Conservation (phyloP, 1,140 invertebrate genomes). For the Cydia strobilella region DNA sequence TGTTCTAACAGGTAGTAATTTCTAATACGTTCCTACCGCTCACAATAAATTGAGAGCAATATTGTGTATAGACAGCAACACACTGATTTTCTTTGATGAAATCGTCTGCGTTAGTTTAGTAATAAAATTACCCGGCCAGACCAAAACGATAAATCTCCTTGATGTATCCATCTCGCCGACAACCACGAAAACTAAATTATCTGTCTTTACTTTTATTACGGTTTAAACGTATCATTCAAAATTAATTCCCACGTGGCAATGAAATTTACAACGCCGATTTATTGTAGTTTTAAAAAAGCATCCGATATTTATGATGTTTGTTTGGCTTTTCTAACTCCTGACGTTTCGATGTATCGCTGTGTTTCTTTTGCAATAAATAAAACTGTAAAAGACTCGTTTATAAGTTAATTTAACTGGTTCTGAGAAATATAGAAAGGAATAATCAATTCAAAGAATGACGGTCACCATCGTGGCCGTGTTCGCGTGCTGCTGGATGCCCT, state of each 20-base stretch:
- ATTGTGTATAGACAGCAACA: background rate
- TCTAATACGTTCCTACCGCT: too few relatives aligned
- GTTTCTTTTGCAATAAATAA: constrained; percentile 29
- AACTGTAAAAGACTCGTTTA: constrained; percentile 17
- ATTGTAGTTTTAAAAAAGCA: background rate
- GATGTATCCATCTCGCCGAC: constrained; percentile 48
- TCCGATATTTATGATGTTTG: constrained; percentile 8
- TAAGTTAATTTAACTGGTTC: constrained; percentile 5
- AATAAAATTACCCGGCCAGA: background rate
- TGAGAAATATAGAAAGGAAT: background rate
- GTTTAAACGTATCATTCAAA: constrained; percentile 25
- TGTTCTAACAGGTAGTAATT: too few relatives aligned
- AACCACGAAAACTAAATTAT: background rate
- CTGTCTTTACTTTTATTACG: constrained; percentile 23
- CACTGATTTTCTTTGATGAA: background rate
- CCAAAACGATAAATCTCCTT: constrained; percentile 43
- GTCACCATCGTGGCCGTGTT: too few relatives aligned
- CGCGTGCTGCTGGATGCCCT: too few relatives aligned
- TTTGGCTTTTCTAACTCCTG: background rate
- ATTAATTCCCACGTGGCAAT: constrained; percentile 21
- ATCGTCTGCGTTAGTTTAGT: background rate
- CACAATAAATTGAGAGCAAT: too few relatives aligned
- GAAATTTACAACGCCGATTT: constrained; percentile 26
- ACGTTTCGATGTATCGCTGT: constrained; percentile 16
- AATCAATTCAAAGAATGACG: background rate